A percentile compares a stretch with the other conserved stretches of the same genome.
Conservation (phyloP, 2,888 invertebrate species). For the Germaria angustata region DNA sequence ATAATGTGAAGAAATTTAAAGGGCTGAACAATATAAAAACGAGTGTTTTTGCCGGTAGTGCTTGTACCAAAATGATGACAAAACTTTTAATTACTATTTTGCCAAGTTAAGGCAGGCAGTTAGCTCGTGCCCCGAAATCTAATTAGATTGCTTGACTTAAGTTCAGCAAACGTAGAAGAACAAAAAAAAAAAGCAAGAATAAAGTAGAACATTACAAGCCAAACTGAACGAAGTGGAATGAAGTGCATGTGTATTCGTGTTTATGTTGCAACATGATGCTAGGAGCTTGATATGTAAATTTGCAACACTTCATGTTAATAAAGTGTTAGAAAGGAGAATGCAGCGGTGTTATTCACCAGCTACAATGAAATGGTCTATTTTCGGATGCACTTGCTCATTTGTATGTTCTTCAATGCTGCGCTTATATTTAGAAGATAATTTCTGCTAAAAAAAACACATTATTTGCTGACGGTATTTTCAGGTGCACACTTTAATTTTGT, state of each 20-base stretch:
- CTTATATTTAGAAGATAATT: background rate
- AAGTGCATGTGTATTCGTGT: background rate
- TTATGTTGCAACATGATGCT: slow-evolving; percentile 16
- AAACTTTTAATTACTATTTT: slow-evolving; percentile 76
- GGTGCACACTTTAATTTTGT: background rate
- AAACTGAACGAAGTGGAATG: background rate
- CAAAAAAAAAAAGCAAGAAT: background rate
- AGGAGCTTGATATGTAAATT: slow-evolving; percentile 7
- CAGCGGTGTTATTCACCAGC: slow-evolving; percentile 27
- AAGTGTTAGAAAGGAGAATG: background rate
- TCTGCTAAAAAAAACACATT: background rate
- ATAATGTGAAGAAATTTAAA: slow-evolving; percentile 6
- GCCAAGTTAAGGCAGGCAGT: slow-evolving; percentile 75
- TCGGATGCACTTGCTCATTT: slow-evolving; percentile 1
- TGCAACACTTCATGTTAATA: slow-evolving; percentile 17
- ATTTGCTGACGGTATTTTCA: background rate
- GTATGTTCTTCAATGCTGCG: background rate
- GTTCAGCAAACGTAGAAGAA: slow-evolving; percentile 34
- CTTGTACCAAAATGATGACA: slow-evolving; percentile 70
- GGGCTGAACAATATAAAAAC: slow-evolving; percentile 13
- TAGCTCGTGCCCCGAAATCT: slow-evolving; percentile 76
- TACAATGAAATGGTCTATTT: slow-evolving; percentile 2
- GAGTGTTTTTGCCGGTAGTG: slow-evolving; percentile 15
- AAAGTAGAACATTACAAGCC: background rate
- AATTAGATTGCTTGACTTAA: slow-evolving; percentile 72